phyloP scores from a whole-genome alignment of 1,140 invertebrate species.

The Hydropsyche tenuis region DNA sequence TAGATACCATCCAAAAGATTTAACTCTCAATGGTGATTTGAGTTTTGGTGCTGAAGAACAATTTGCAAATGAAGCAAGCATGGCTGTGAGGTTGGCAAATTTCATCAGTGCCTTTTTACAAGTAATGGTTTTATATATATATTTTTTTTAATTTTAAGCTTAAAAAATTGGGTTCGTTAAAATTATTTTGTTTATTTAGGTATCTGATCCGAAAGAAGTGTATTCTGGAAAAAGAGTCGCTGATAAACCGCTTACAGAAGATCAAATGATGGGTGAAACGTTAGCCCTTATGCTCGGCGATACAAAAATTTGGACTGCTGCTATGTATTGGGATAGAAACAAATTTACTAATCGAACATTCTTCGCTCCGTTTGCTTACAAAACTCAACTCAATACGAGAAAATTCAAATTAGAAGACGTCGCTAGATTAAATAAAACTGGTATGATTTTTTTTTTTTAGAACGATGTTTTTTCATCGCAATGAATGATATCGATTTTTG shows the following conservation, averaged over 20 bases:
- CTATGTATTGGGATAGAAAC: constrained; percentile 93
- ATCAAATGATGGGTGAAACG: constrained; percentile 94
- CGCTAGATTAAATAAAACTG: constrained; percentile 77
- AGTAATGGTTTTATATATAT: constrained; percentile 56
- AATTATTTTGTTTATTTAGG: constrained; percentile 61
- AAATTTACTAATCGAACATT: constrained; percentile 92
- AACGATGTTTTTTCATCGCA: neutral
- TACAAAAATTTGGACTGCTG: constrained; percentile 88
- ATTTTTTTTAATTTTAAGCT: neutral
- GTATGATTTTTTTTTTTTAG: constrained; percentile 58
- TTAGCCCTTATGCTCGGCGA: constrained; percentile 90
- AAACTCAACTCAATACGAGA: constrained; percentile 79
- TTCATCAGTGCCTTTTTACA: constrained; percentile 95
- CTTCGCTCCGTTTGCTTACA: constrained; percentile 95
- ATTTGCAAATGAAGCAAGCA: constrained; percentile 94
- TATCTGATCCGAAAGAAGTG: constrained; percentile 91
- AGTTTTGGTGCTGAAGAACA: constrained; percentile 85
- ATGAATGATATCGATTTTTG: neutral
- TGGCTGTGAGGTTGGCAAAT: constrained; percentile 92
- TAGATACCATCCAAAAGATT: constrained; percentile 75
- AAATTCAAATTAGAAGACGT: constrained; percentile 90
- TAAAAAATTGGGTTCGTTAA: neutral
- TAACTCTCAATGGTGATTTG: constrained; percentile 82
- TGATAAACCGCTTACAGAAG: constrained; percentile 87
- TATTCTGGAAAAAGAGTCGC: constrained; percentile 90